Base-by-base conservation (phyloP, 2,113 vertebrate genomes). In the Ascaphus truei region DNA sequence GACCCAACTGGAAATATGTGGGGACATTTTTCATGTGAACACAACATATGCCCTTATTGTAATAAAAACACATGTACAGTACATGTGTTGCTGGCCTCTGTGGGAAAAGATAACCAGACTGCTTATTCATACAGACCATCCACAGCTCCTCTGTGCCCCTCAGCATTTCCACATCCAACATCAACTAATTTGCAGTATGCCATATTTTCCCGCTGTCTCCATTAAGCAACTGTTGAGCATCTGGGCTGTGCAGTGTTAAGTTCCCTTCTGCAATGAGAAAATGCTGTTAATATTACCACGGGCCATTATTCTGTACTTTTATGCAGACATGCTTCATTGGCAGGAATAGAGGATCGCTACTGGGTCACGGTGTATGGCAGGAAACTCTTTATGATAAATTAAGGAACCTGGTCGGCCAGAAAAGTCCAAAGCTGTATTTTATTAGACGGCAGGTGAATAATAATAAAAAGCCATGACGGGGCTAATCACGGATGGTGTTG, bases 391-490 rank as follows among this genome's bases (percentile, higher is more conserved):
- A 57, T 68, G 65, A 68, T 68, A 48, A 58, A 68, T 68, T 57
- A 58, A 16, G 41, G 29, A 68, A 67, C 45, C 29, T 68, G 76
- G 79, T 80, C 78, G 77, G 74, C 79, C 71, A 80, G 81, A 83
- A 81, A 77, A 67, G 75, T 77, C 48, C 29, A 0, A 67, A 78
- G 71, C 0, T 0, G 75, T 72, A 62, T 77, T 83, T 84, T 80
- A 84, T 81, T 77, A 81, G 75, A 78, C 76, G 75, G 72, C 74
- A 2, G 75, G 73, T 80, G 73, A 76, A 74, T 79, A 83, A 79
- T n/a, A n/a, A n/a, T n/a, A 76, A 79, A 80, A 80, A 80, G 77
- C 80, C 76, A 80, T 80, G 77, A 75, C 80, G 79, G 75, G 76
- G 62, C 77, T 80, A 79, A 79, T 82, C 76, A 41, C n/a, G n/a